Conservation (phyloP, 2,797 vertebrate genomes). For the Mareca penelope region DNA sequence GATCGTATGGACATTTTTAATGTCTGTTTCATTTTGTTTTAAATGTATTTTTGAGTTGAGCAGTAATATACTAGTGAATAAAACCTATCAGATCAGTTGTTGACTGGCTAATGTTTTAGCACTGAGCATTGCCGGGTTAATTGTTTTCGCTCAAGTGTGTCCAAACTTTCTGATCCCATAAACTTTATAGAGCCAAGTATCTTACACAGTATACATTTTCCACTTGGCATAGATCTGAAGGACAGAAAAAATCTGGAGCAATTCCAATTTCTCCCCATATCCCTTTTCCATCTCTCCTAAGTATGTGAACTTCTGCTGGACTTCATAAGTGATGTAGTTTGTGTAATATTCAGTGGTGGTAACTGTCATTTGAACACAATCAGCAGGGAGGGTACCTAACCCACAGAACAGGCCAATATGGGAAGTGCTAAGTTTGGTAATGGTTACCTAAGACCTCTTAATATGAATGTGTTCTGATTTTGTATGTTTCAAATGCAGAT, state of each 20-base stretch:
- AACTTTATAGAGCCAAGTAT: neutral
- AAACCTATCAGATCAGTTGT: neutral
- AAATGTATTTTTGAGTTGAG: neutral
- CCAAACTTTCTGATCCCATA: neutral
- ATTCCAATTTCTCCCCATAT: neutral
- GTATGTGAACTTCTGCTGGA: neutral
- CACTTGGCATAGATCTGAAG: neutral
- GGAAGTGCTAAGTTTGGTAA: too few relatives aligned
- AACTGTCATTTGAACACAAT: neutral
- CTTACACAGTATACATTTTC: neutral
- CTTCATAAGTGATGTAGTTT: neutral
- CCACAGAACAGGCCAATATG: neutral
- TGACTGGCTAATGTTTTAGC: neutral
- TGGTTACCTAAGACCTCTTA: neutral
- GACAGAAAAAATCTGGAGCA: neutral
- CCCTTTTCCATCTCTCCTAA: neutral
- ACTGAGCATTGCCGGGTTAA: neutral
- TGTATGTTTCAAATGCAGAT: neutral
- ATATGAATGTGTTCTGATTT: neutral
- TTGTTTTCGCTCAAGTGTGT: neutral
- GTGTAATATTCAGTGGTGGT: neutral
- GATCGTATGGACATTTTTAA: neutral
- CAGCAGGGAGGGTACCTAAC: neutral
- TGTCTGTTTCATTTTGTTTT: neutral
- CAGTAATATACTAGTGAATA: neutral